Percentiles rank a stretch among this genome's conserved stretches.
Evolutionary conservation across 2,888 invertebrate genomes (phyloP).

Genomic region (Anticlea derivata): DNA sequence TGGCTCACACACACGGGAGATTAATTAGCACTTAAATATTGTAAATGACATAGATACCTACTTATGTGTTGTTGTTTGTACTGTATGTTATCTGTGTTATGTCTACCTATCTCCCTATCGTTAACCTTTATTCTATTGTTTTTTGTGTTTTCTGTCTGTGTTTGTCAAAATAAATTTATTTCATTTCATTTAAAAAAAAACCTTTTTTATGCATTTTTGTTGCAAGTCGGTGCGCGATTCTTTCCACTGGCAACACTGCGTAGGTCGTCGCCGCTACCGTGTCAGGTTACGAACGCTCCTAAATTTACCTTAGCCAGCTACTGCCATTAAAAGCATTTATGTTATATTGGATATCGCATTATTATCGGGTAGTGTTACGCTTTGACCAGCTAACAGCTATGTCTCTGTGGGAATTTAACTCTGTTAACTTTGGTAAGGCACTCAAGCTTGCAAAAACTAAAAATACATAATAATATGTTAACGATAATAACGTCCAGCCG

Average conservation of each 20-base stretch:
- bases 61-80: no score
- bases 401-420: slow-evolving; percentile 27
- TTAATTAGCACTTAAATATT: no score
- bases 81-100: no score
- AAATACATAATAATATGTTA: no score
- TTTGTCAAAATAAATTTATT: no score
- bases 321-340: slow-evolving; percentile 81
- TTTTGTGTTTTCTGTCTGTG: no score
- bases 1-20: no score
- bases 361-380: slow-evolving; percentile 62
- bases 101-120: no score
- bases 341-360: slow-evolving; percentile 76
- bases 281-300: slow-evolving; percentile 76
- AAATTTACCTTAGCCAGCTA: slow-evolving; percentile 79
- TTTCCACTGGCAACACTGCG: slow-evolving; percentile 56
- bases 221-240: slow-evolving; percentile 17
- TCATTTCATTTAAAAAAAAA: no score
- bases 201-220: slow-evolving; percentile 7
- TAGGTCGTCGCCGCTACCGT: slow-evolving; percentile 61
- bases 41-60: no score
- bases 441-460: neutral
- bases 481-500: no score
- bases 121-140: no score
- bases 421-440: slow-evolving; percentile 11
- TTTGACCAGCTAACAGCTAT: slow-evolving; percentile 39